phyloP scores from a whole-genome alignment of 2,113 vertebrate genomes.

The Campylomormyrus tamandua region DNA sequence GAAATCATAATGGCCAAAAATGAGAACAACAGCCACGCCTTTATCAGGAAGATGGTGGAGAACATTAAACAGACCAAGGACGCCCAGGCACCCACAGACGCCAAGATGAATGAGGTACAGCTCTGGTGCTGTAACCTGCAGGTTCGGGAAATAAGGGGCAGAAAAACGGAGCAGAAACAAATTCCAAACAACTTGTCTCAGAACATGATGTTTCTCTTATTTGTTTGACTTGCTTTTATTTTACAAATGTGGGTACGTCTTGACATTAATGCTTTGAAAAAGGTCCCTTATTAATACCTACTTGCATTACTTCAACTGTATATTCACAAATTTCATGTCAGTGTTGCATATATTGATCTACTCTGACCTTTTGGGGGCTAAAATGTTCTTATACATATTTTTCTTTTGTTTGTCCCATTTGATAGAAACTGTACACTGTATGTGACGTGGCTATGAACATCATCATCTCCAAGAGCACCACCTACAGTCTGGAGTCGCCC shows the following conservation, averaged over 20 bases:
- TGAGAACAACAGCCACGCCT: constrained; percentile 98
- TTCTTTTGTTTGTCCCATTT: neutral
- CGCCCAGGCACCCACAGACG: constrained; percentile 80
- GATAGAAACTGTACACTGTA: constrained; percentile 93
- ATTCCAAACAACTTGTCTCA: neutral
- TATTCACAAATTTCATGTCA: neutral
- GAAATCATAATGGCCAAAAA: constrained; percentile 98
- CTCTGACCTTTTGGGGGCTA: neutral
- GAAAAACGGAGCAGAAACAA: neutral
- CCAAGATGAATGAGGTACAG: constrained; percentile 90
- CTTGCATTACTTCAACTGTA: neutral
- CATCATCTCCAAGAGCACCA: constrained; percentile 97
- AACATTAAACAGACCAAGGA: constrained; percentile 99
- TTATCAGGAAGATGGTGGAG: constrained; percentile 99
- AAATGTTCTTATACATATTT: neutral
- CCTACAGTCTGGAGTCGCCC: constrained; percentile 96
- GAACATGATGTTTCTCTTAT: neutral
- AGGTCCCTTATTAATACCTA: neutral
- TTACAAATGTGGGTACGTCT: neutral
- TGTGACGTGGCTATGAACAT: constrained; percentile 99
- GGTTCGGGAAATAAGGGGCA: neutral
- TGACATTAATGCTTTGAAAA: neutral
- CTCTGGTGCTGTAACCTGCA: neutral
- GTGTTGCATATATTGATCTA: neutral
- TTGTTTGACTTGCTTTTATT: neutral